These are phyloP conservation scores for Raphicerus campestris DNA, from an alignment of 2,113 vertebrate genomes.

Conservation along the genomic window DNA sequence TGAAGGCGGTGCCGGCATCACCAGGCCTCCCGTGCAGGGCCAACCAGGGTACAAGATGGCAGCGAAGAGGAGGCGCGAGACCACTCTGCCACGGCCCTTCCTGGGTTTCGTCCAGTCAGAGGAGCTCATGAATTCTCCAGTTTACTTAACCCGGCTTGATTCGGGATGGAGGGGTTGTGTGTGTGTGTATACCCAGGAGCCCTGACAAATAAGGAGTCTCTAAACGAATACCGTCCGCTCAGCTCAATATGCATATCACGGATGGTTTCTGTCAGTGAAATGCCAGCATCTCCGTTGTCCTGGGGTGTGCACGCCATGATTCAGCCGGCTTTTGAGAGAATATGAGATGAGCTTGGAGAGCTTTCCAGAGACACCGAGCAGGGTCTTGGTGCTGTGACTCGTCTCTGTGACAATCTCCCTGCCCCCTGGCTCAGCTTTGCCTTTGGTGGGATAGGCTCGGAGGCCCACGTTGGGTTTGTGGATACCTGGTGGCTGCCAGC, in stretches of 20 bases:
- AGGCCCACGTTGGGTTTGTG: not conserved
- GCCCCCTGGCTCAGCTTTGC: not conserved
- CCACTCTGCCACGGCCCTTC: not conserved
- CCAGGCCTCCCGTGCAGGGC: accelerated
- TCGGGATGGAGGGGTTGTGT: accelerated
- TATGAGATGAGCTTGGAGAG: not conserved
- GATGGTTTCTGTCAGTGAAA: not conserved
- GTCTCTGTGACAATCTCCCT: not conserved
- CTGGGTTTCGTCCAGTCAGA: not conserved
- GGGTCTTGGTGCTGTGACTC: not conserved
- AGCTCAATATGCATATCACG: not conserved
- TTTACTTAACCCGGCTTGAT: not conserved
- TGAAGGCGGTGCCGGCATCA: too few relatives aligned
- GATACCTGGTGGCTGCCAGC: not conserved
- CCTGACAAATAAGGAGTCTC: not conserved
- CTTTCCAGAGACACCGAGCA: not conserved
- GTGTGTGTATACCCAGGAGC: not conserved
- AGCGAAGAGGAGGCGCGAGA: not conserved
- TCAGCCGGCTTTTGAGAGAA: not conserved
- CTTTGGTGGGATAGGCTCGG: not conserved
- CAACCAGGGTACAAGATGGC: not conserved
- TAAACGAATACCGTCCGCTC: not conserved
- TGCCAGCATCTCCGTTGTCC: not conserved
- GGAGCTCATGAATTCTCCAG: not conserved
- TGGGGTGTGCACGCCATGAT: not conserved